phyloP scores from a whole-genome alignment of 2,888 invertebrate species.

The Helicoverpa assulta region DNA sequence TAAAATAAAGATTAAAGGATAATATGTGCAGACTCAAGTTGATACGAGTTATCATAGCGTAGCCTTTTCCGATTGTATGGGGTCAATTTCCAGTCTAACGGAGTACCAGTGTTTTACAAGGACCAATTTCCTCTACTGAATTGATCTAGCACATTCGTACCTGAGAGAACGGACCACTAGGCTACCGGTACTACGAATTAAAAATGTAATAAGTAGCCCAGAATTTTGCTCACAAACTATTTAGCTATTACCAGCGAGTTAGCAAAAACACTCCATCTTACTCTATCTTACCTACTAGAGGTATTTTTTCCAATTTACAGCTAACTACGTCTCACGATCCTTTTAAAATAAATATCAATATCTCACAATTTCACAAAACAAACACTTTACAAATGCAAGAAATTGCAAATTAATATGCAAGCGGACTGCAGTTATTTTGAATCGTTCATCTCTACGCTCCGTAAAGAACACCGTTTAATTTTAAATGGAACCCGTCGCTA shows the following conservation, averaged over 20 bases:
- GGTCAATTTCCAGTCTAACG: no score
- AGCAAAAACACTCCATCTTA: neutral
- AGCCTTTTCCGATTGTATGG: no score
- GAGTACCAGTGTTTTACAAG: no score
- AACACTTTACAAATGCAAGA: slow-evolving; percentile 8
- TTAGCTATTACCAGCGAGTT: neutral
- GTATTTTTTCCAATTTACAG: neutral
- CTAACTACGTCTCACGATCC: neutral
- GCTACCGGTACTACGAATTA: no score
- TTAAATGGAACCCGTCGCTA: slow-evolving; percentile 18
- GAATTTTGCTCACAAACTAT: neutral
- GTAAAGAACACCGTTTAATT: slow-evolving; percentile 16
- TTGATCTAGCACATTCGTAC: no score
- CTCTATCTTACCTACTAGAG: neutral
- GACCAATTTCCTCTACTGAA: no score
- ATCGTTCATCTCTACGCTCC: slow-evolving; percentile 8
- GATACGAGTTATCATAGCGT: no score
- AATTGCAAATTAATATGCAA: slow-evolving; percentile 16
- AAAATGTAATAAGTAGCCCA: neutral
- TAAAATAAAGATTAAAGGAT: neutral
- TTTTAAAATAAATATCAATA: neutral
- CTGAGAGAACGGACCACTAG: no score
- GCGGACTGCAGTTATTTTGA: slow-evolving; percentile 22
- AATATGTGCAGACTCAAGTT: no score
- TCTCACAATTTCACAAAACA: neutral